phyloP scores from a whole-genome alignment of 2,888 invertebrate genomes.

The Limnephilus auricula region DNA sequence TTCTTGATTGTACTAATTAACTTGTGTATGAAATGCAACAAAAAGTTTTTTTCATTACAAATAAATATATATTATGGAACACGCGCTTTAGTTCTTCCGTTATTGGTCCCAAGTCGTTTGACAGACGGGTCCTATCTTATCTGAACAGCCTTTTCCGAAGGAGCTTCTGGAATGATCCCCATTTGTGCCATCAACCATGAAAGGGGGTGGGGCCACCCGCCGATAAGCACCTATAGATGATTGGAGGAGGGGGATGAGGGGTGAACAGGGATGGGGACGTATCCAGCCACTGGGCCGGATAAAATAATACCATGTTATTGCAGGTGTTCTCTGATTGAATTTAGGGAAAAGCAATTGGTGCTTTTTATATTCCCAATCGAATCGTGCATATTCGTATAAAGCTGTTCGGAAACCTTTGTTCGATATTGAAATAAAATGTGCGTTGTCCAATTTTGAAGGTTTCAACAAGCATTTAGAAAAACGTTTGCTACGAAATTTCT shows the following conservation, averaged over 20 bases:
- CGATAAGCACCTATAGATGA: slow-evolving; percentile 46
- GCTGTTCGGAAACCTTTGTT: background rate
- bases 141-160: slow-evolving; percentile 53
- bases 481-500: too few species aligned
- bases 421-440: background rate
- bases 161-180: slow-evolving; percentile 49
- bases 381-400: background rate
- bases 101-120: slow-evolving; percentile 37
- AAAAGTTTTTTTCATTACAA: background rate
- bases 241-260: background rate
- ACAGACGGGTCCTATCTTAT: slow-evolving; percentile 55
- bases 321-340: slow-evolving; percentile 2
- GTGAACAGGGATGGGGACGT: background rate
- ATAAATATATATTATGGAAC: background rate
- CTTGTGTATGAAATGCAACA: background rate
- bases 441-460: background rate
- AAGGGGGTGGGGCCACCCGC: slow-evolving; percentile 11
- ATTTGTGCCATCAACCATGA: slow-evolving; percentile 55
- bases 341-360: background rate
- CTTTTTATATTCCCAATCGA: background rate
- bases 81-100: background rate
- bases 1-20: too few species aligned
- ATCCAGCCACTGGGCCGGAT: background rate
- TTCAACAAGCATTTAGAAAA: background rate
- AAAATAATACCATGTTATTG: slow-evolving; percentile 23